Base-by-base conservation (phyloP, 2,888 invertebrate genomes). In the Osmoderma eremita region DNA sequence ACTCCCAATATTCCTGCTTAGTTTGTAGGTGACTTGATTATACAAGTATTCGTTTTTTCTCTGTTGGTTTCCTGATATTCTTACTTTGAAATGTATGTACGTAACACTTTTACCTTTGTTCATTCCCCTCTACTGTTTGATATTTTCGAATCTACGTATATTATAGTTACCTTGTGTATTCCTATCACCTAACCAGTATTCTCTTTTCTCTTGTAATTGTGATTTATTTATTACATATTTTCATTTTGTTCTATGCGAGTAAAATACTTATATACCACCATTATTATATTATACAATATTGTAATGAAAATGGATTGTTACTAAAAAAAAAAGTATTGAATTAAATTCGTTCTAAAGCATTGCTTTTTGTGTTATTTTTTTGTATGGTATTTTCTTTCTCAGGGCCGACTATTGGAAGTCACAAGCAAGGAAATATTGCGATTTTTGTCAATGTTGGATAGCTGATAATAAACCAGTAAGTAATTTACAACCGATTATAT, bases 341-440 rank as follows among this genome's bases (percentile, higher is more conserved):
- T 58, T 58, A 58, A 58, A 58, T 22, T 58, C 45, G 45, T 58
- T 45, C 42, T 22, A 58, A 42, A 42, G 24, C 10, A 45, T 22
- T 58, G 42, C n/a, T 36, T 36, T 13, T 45, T 42, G 58, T 20
- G 10, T 58, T 58, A 13, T 58, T 58, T 58, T 1, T 51, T 51
- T 15, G 12, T 42, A 6, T 18, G 41, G 39, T 22, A 22, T 50
- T 13, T 53, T 58, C 45, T 58, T 70, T 86, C 86, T 53, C 81
- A 97, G 95, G 96, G 91, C 95, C 1, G 95, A 96, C 75, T 96
- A 93, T 80, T 98, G 98, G 98, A 95, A 96, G 81, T 98, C 98
- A 20, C 93, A 95, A 78, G 94, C 94, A 0, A 89, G 94, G 70
- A 97, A 98, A 82, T 97, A 91, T 82, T 98, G 98, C 80, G 97